Base-by-base conservation (phyloP, 2,888 invertebrate species). In the Holacanthella duospinosa region DNA sequence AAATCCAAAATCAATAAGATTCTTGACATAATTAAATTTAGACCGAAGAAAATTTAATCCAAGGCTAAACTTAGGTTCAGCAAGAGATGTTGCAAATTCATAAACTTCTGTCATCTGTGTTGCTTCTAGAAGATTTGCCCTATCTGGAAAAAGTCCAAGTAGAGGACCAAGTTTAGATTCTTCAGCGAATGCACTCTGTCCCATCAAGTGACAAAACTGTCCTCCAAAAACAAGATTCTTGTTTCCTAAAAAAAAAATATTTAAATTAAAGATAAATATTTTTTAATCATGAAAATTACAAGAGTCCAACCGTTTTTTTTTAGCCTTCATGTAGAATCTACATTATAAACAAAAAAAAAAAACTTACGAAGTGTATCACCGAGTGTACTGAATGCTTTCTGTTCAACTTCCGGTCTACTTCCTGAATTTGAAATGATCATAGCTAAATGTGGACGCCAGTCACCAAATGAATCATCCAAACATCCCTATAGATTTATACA, bases 381-480 rank as follows among this genome's bases (percentile, higher is more conserved):
- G 19, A 83, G 75, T 1, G 86, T 86, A 65, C 88, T 85, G 53
- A 85, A 82, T 6, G 87, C 86, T 75, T 86, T 85, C 12, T 84
- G 82, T 79, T 90, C 89, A 63, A 87, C 80, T 71, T 90, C 90
- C 1, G 88, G 86, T 66, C 81, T 16, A 87, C 84, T 19, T 87
- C 84, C 63, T 21, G 73, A 71, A 78, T 93, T 93, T 66, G 95
- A 88, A 61, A 97, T 82, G 74, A 99, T 85, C 85, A 97, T 92
- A 65, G 97, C 95, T 62, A 94, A 83, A 81, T 99, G 97, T 26
- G 94, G 91, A 66, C 93, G 83, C 97, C 97, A 99, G 79, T 95
- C 95, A 62, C 81, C 81, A 77, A 81, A 81, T 56, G 78, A 77
- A 65, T 81, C 80, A 70, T 80, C 79, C 27, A 76, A 74, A 55